Conservation (phyloP, 2,113 vertebrate species). For the Morone saxatilis region DNA sequence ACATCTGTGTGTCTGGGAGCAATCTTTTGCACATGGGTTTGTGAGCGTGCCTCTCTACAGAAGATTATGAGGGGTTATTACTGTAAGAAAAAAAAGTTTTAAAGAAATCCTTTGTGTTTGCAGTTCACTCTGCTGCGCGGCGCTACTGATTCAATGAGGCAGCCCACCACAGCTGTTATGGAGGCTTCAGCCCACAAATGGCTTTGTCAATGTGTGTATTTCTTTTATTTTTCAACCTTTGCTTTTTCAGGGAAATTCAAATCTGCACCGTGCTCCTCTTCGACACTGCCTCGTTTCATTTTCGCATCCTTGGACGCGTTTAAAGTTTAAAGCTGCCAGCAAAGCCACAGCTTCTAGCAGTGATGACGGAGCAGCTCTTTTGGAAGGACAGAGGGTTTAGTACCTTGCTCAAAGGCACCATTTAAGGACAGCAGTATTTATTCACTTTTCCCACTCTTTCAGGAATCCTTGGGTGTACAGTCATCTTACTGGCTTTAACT, state of each 20-base stretch:
- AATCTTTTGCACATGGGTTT: slow-evolving; percentile 58
- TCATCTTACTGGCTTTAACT: neutral
- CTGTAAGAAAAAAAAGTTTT: slow-evolving; percentile 23
- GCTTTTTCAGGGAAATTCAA: slow-evolving; percentile 11
- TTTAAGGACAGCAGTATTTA: slow-evolving; percentile 1
- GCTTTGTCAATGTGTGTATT: neutral
- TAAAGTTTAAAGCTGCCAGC: slow-evolving; percentile 11
- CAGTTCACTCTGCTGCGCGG: slow-evolving; percentile 14
- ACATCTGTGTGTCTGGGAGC: slow-evolving; percentile 68
- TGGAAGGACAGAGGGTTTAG: slow-evolving; percentile 2
- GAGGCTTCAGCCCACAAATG: neutral
- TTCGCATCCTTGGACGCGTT: slow-evolving; percentile 29
- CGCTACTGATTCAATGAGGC: slow-evolving; percentile 32
- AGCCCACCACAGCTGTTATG: slow-evolving; percentile 3
- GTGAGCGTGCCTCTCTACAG: slow-evolving; percentile 41
- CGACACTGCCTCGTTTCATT: neutral
- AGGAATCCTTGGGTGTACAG: neutral
- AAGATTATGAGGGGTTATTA: slow-evolving; percentile 72
- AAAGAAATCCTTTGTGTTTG: slow-evolving; percentile 47
- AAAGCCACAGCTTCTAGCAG: slow-evolving; percentile 1
- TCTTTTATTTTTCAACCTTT: neutral
- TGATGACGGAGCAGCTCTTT: slow-evolving; percentile 21
- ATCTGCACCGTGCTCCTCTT: neutral
- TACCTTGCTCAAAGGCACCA: slow-evolving; percentile 18
- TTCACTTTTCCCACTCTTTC: slow-evolving; percentile 3